A percentile compares a stretch with the other conserved stretches of the same genome.
These are phyloP conservation scores for Menidia beryllina DNA, from an alignment of 2,113 vertebrate genomes.

Conservation along the genomic window DNA sequence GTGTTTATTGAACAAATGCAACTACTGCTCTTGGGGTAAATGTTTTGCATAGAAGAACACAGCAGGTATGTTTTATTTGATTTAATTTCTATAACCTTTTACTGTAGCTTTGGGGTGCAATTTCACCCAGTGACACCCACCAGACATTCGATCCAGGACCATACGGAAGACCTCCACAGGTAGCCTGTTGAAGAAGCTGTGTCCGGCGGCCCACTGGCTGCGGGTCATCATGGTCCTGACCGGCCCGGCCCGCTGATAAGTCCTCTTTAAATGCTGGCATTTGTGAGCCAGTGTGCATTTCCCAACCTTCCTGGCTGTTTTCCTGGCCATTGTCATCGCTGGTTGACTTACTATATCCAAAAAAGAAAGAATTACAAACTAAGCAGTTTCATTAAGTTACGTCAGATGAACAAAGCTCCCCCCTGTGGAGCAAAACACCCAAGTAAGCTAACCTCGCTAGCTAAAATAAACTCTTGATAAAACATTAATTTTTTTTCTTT, in stretches of 20 bases:
- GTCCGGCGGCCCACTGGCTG: constrained; percentile 27
- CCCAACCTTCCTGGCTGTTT: background rate
- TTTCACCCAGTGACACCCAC: constrained; percentile 24
- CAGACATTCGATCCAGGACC: constrained; percentile 76
- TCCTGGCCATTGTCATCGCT: constrained; percentile 29
- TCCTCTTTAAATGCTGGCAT: constrained; percentile 42
- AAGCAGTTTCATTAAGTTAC: background rate
- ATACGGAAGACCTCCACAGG: constrained; percentile 89
- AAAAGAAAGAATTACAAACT: background rate
- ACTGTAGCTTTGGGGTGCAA: background rate
- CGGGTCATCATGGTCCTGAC: constrained; percentile 39
- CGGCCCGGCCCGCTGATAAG: background rate
- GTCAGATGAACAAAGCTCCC: background rate
- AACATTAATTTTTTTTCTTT: background rate
- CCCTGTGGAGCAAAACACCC: background rate
- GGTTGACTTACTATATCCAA: background rate
- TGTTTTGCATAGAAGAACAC: background rate
- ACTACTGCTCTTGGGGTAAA: background rate
- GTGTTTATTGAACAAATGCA: background rate
- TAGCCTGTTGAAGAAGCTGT: constrained; percentile 81
- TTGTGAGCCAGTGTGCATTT: constrained; percentile 36
- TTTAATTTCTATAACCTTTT: too few relatives aligned
- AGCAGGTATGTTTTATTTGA: background rate
- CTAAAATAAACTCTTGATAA: background rate
- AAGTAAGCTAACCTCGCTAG: background rate